Conservation (phyloP, 2,797 vertebrate species). For the Toxotes lorentzi region DNA sequence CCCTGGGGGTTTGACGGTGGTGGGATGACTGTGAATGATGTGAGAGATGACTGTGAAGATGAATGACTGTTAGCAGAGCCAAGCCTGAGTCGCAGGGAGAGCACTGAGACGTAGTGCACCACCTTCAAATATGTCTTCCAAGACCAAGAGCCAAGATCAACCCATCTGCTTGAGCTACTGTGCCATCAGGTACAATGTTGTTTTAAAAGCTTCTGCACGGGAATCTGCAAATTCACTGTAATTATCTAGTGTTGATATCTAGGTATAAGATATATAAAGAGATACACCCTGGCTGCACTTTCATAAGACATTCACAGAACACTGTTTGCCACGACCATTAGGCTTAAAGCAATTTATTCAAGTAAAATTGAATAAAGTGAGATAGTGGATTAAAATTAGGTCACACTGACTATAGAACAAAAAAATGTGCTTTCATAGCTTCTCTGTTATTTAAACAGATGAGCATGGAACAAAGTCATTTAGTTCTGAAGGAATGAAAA, state of each 20-base stretch:
- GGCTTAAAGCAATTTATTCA: slow-evolving; percentile 16
- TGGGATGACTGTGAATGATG: slow-evolving; percentile 66
- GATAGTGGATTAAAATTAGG: slow-evolving; percentile 34
- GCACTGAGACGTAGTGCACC: slow-evolving; percentile 40
- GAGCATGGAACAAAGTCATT: not conserved
- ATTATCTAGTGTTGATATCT: slow-evolving; percentile 23
- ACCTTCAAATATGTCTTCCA: slow-evolving; percentile 60
- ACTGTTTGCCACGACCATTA: slow-evolving; percentile 12
- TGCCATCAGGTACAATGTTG: slow-evolving; percentile 32
- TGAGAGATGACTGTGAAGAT: slow-evolving; percentile 68
- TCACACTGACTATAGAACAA: not conserved
- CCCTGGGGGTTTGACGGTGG: slow-evolving; percentile 42
- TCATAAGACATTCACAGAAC: not conserved
- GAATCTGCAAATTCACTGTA: slow-evolving; percentile 12
- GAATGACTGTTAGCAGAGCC: slow-evolving; percentile 57
- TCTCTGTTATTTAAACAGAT: slow-evolving; percentile 28
- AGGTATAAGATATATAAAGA: slow-evolving; percentile 23
- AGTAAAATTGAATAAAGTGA: slow-evolving; percentile 22
- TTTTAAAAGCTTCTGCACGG: slow-evolving; percentile 19
- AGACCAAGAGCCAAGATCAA: slow-evolving; percentile 50
- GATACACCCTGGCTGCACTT: slow-evolving; percentile 10
- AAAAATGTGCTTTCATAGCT: not conserved
- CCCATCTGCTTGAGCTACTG: slow-evolving; percentile 45
- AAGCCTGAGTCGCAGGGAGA: slow-evolving; percentile 50
- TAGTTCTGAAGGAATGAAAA: slow-evolving; percentile 1